Conservation (phyloP, 2,797 vertebrate genomes). For the Leucoraja ocellata region DNA sequence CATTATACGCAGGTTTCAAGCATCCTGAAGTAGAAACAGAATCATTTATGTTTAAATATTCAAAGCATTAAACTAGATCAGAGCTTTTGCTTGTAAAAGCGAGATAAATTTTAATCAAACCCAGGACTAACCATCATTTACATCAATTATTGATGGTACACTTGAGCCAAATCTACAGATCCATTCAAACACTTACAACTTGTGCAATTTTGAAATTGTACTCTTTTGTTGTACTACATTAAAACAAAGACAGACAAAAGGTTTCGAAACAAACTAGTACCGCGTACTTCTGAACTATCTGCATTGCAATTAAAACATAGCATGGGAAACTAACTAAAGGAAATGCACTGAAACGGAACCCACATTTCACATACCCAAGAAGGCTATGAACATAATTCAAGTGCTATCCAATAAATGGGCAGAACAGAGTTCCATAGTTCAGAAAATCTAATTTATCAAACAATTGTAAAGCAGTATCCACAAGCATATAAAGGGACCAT, state of each 20-base stretch:
- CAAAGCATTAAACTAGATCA: neutral
- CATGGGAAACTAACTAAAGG: neutral
- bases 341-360: neutral
- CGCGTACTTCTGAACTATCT: neutral
- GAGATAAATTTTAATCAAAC: neutral
- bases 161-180: neutral
- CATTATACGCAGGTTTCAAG: neutral
- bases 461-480: neutral
- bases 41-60: neutral
- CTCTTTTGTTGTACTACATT: neutral
- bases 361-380: neutral
- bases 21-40: neutral
- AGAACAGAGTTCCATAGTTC: neutral
- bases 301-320: neutral
- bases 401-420: neutral
- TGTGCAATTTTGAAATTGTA: neutral
- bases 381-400: neutral
- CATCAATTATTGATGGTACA: neutral
- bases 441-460: conserved; percentile 43
- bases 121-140: neutral
- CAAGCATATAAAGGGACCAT: conserved; percentile 60
- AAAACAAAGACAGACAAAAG: too few relatives aligned
- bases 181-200: neutral
- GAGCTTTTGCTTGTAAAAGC: neutral
- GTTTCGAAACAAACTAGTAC: neutral